Evolutionary conservation across 2,888 invertebrate genomes (phyloP).

Genomic region (Parnassius mnemosyne): DNA sequence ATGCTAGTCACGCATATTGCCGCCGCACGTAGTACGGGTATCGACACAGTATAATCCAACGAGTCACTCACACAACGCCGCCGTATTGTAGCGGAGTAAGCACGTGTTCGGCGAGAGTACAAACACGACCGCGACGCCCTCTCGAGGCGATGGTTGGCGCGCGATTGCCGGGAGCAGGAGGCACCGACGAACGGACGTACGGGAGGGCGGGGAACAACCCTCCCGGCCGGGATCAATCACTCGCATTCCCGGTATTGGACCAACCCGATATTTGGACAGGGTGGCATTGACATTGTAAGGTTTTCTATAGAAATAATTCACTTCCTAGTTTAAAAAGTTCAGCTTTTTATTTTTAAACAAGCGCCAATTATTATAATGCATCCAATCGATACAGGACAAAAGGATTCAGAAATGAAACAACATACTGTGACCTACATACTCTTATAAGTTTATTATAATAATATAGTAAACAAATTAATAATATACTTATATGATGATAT

Average conservation of each 20-base stretch:
- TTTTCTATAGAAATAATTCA: constrained; percentile 11
- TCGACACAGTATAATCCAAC: constrained; percentile 55
- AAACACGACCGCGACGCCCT: constrained; percentile 60
- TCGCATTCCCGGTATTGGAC: constrained; percentile 48
- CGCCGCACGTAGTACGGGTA: constrained; percentile 37
- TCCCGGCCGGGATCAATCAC: constrained; percentile 58
- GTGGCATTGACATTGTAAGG: constrained; percentile 45
- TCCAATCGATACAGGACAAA: neutral
- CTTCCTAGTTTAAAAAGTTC: constrained; percentile 14
- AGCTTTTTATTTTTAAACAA: neutral
- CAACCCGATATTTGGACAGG: constrained; percentile 48
- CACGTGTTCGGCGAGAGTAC: constrained; percentile 55
- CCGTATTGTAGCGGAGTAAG: constrained; percentile 43
- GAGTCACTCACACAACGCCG: constrained; percentile 62
- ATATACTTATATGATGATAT: constrained; percentile 65
- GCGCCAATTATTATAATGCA: neutral
- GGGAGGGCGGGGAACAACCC: constrained; percentile 70
- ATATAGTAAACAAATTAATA: constrained; percentile 58
- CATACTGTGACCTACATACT: constrained; percentile 35
- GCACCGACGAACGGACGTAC: constrained; percentile 37
- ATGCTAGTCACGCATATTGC: constrained; percentile 68
- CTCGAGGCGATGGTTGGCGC: constrained; percentile 74
- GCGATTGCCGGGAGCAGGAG: constrained; percentile 66
- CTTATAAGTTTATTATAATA: constrained; percentile 58
- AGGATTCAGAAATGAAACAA: constrained; percentile 53